Evolutionary conservation across 2,888 invertebrate species (phyloP), one percentile per base, ranked within the genome.

Genomic region (Athripsodes cinereus): DNA sequence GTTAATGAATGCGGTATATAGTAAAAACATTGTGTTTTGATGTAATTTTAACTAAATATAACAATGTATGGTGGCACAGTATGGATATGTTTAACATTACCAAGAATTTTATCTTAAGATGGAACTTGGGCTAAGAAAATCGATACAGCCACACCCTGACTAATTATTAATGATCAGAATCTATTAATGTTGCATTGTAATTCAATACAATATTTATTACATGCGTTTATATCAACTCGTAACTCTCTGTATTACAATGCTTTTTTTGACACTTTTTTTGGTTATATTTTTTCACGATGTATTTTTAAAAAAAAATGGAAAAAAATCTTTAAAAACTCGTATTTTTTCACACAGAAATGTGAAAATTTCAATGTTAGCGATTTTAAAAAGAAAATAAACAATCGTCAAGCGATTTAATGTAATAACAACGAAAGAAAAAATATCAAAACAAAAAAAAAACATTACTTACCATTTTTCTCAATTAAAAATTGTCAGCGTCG

Each of bases 381-480:
- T 20, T 10, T 35, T 55, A 10, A 22, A 47, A 13, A 46, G 13
- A 31, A 55, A 51, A 31, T 44, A 51, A 20, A 18, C 18, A 34
- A 52, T 40, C 40, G 40, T 40, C 40, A 16, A 13, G 8, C 19
- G n/a, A 34, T 26, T 46, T 35, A 60, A 26, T n/a, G 40, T n/a
- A 52, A 57, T 59, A 61, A 63, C 53, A 51, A 59, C 44, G 40
- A 22, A 35, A 52, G 74, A 74, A 79, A 76, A 78, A 76, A 77
- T 78, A 78, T 76, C 78, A 78, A 79, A 78, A 79, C 78, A 80
- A 80, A 80, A 79, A 40, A 78, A 79, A 79, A 79, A 78, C 76
- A 75, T 75, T 76, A 76, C 74, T 77, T 78, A 78, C 78, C 78
- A 78, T 79, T 78, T 78, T 78, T 76, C 55, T 20, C 34, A 11